Percentiles rank a stretch among this genome's conserved stretches.
phyloP scores from a whole-genome alignment of 1,140 invertebrate species.

The Frieseomelitta varia region DNA sequence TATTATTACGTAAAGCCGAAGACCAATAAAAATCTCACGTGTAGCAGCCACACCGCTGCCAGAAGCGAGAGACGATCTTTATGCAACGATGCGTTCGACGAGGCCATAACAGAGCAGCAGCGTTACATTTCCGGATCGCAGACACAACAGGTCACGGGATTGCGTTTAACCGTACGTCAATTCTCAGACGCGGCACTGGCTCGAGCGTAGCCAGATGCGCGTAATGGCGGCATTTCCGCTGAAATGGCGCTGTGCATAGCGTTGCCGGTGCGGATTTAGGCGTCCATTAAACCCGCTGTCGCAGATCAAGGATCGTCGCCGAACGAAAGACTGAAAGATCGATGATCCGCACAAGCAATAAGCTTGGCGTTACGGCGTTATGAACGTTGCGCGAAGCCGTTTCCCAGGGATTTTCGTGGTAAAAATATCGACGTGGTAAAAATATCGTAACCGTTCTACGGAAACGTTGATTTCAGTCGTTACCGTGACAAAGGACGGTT shows the following conservation, averaged over 20 bases:
- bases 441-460: background rate
- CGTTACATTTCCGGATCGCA: background rate
- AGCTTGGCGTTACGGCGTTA: background rate
- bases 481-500: background rate
- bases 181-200: slow-evolving; percentile 5
- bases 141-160: background rate
- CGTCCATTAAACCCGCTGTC: slow-evolving; percentile 16
- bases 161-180: slow-evolving; percentile 39
- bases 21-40: background rate
- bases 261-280: background rate
- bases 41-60: background rate
- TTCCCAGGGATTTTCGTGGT: background rate
- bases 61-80: too few species aligned
- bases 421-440: background rate
- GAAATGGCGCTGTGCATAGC: slow-evolving; percentile 6
- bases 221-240: slow-evolving; percentile 37
- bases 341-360: slow-evolving; percentile 18
- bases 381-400: background rate
- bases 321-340: background rate
- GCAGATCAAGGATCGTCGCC: background rate
- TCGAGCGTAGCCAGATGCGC: slow-evolving; percentile 23
- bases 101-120: background rate
- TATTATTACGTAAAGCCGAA: too few species aligned
- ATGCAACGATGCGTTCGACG: background rate
- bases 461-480: background rate